Evolutionary conservation across 2,888 invertebrate genomes (phyloP).

Genomic region (Pimpla rufipes): DNA sequence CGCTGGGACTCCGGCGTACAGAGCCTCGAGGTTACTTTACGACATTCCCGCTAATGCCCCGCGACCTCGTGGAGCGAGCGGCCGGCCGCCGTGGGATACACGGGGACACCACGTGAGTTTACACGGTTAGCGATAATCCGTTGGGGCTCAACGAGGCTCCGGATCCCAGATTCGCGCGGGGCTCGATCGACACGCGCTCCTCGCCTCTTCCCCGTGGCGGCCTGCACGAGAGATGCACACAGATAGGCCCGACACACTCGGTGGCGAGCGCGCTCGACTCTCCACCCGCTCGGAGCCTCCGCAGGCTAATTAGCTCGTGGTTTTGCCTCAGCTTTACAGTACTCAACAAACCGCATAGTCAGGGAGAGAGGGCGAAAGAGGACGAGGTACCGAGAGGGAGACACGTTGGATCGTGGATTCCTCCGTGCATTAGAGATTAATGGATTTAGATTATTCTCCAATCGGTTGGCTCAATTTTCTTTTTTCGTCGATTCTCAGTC

Average conservation of each 20-base stretch:
- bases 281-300: slow-evolving; percentile 36
- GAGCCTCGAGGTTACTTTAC: slow-evolving; percentile 47
- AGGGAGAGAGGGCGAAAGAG: not conserved
- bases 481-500: no score
- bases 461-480: not conserved
- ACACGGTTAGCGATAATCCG: slow-evolving; percentile 68
- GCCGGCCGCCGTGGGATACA: slow-evolving; percentile 58
- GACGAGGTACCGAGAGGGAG: not conserved
- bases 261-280: slow-evolving; percentile 12
- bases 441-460: slow-evolving; percentile 1
- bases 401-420: not conserved
- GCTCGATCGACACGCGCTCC: slow-evolving; percentile 39
- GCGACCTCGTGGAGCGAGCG: slow-evolving; percentile 50
- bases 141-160: slow-evolving; percentile 60
- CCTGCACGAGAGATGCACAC: not conserved
- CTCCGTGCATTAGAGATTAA: not conserved
- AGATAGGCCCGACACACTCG: slow-evolving; percentile 39
- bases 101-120: slow-evolving; percentile 58
- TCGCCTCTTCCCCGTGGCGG: slow-evolving; percentile 6
- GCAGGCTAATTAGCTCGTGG: slow-evolving; percentile 67
- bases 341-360: slow-evolving; percentile 38
- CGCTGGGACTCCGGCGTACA: not conserved
- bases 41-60: slow-evolving; percentile 63
- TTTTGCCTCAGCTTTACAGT: slow-evolving; percentile 45
- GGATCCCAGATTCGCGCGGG: slow-evolving; percentile 62